Percentiles rank a stretch among this genome's conserved stretches.
These are phyloP conservation scores for Dasypolia templi DNA, from an alignment of 2,888 invertebrate genomes.

Conservation along the genomic window DNA sequence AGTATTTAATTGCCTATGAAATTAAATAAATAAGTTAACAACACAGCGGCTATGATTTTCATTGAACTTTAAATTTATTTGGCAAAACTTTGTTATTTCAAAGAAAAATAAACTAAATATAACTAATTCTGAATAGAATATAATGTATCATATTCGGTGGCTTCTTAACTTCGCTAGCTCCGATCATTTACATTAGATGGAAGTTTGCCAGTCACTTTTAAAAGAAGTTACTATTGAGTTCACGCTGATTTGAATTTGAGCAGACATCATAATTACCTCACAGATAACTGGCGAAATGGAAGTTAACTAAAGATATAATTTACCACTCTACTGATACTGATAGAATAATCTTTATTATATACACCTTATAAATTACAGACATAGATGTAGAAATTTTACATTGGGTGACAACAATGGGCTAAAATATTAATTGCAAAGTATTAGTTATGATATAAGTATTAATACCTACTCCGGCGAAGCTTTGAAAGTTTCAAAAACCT, in stretches of 20 bases:
- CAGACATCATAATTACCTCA: constrained; percentile 25
- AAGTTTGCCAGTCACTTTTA: neutral
- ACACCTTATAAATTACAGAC: too few species aligned
- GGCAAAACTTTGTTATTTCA: neutral
- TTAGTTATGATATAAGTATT: constrained; percentile 14
- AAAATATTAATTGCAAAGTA: too few species aligned
- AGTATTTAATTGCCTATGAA: neutral
- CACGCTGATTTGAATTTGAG: constrained; percentile 28
- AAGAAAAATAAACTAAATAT: neutral
- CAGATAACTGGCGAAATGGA: constrained; percentile 25
- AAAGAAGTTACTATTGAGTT: constrained; percentile 6
- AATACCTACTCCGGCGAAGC: neutral
- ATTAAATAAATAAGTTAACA: neutral
- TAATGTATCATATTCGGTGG: neutral
- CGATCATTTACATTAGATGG: neutral
- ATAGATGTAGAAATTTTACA: too few species aligned
- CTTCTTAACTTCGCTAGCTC: neutral
- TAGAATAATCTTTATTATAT: too few species aligned
- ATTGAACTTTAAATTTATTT: neutral
- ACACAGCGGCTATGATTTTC: too few species aligned
- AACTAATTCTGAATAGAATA: too few species aligned
- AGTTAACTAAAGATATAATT: constrained; percentile 3
- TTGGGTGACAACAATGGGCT: too few species aligned
- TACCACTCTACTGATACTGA: constrained; percentile 3
- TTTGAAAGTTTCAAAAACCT: neutral